Percentiles rank a stretch among this genome's conserved stretches.
phyloP scores from a whole-genome alignment of 2,113 vertebrate genomes.

The Etheostoma spectabile region DNA sequence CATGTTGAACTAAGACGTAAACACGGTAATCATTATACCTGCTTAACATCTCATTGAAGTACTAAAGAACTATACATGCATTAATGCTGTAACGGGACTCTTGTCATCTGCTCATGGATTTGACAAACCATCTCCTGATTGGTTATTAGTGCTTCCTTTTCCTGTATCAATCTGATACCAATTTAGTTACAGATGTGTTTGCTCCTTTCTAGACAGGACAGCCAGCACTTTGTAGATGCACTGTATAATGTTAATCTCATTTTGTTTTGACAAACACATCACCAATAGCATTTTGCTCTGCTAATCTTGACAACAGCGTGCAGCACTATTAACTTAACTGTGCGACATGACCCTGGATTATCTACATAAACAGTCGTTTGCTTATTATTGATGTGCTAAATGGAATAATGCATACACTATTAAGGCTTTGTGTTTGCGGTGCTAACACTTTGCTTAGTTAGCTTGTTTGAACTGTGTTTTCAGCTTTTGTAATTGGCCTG shows the following conservation, averaged over 20 bases:
- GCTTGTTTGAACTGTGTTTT: conserved; percentile 15
- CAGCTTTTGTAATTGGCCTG: too few relatives aligned
- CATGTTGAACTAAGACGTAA: neutral
- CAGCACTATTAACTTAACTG: neutral
- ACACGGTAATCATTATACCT: neutral
- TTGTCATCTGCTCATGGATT: neutral
- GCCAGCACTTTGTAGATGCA: conserved; percentile 5
- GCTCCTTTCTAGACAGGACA: neutral
- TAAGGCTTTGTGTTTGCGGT: neutral
- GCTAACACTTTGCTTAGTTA: conserved; percentile 1
- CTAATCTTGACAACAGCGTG: neutral
- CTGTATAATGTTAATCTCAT: neutral
- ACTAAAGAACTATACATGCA: neutral
- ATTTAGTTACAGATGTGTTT: conserved; percentile 3
- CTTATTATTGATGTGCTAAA: conserved; percentile 6
- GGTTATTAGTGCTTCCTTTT: neutral
- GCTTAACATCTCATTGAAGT: neutral
- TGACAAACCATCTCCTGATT: neutral
- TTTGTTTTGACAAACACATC: conserved; percentile 18
- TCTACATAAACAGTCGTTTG: conserved; percentile 6
- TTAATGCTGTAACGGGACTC: neutral
- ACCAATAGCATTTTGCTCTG: neutral
- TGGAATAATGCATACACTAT: conserved; percentile 13
- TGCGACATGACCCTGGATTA: conserved; percentile 10
- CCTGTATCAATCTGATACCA: neutral